phyloP scores from a whole-genome alignment of 2,797 vertebrate species.

The Ceyx erithaca region DNA sequence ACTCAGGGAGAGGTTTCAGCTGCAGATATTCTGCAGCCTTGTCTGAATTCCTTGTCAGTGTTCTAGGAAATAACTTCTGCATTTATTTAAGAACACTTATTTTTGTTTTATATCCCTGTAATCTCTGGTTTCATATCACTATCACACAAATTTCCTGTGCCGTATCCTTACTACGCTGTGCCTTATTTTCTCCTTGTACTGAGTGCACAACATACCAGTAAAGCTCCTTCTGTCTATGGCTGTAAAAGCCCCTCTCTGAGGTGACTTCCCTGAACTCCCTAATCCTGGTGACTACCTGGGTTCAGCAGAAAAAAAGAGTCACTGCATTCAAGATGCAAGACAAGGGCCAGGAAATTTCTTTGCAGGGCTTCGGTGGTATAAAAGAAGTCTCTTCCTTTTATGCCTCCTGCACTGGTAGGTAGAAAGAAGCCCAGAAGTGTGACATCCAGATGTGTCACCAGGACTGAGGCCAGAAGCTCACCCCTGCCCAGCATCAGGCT shows the following conservation, averaged over 20 bases:
- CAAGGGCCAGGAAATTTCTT: neutral
- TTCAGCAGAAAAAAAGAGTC: neutral
- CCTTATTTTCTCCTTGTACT: neutral
- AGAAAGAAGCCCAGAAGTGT: neutral
- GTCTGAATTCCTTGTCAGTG: neutral
- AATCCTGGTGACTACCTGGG: neutral
- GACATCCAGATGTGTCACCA: neutral
- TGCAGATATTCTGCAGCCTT: neutral
- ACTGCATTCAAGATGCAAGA: neutral
- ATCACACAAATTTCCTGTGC: neutral
- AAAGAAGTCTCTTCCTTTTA: neutral
- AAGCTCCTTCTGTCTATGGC: neutral
- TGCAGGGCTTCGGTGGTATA: neutral
- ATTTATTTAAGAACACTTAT: neutral
- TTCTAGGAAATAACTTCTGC: neutral
- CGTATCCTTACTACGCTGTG: rapidly evolving
- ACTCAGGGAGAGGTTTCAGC: neutral
- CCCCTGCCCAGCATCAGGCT: neutral
- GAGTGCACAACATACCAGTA: neutral
- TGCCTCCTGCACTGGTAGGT: neutral
- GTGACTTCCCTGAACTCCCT: neutral
- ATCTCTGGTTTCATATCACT: neutral
- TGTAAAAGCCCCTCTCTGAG: neutral
- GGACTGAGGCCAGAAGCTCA: slow-evolving; percentile 25
- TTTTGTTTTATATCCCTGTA: neutral